phyloP scores from a whole-genome alignment of 2,113 vertebrate genomes.

The Orycteropus afer region DNA sequence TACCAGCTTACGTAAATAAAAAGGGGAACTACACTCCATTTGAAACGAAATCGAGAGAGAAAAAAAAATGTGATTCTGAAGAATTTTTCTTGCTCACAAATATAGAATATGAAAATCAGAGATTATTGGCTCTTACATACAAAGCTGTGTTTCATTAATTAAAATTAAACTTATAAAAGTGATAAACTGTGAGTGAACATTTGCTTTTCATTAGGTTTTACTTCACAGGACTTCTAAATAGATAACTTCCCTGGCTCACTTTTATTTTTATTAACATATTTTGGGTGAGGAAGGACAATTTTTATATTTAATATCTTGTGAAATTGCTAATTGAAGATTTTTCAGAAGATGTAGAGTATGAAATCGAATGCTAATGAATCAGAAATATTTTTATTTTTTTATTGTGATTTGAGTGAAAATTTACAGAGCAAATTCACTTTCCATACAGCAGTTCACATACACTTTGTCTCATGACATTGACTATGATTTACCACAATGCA shows the following conservation, averaged over 20 bases:
- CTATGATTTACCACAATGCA: no score
- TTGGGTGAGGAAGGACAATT: neutral
- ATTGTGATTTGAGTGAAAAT: no score
- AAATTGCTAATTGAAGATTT: neutral
- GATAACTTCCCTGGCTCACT: neutral
- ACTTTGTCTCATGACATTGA: no score
- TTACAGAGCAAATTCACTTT: no score
- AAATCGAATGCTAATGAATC: neutral
- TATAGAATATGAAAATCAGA: constrained; percentile 69
- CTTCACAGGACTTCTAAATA: constrained; percentile 2
- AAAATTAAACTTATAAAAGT: neutral
- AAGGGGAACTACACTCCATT: constrained; percentile 63
- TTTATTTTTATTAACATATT: neutral
- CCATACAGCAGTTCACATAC: no score
- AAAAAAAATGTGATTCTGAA: constrained; percentile 68
- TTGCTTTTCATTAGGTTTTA: neutral
- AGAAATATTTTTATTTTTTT: neutral
- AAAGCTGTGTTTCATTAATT: constrained; percentile 36
- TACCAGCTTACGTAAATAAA: constrained; percentile 71
- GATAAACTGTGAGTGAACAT: neutral
- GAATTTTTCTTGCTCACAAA: constrained; percentile 66
- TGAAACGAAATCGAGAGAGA: constrained; percentile 41
- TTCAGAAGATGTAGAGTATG: neutral
- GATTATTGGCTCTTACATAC: neutral
- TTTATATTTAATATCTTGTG: neutral